phyloP scores from a whole-genome alignment of 35 echinoderm and acorn worm genomes.

The Apostichopus californicus region DNA sequence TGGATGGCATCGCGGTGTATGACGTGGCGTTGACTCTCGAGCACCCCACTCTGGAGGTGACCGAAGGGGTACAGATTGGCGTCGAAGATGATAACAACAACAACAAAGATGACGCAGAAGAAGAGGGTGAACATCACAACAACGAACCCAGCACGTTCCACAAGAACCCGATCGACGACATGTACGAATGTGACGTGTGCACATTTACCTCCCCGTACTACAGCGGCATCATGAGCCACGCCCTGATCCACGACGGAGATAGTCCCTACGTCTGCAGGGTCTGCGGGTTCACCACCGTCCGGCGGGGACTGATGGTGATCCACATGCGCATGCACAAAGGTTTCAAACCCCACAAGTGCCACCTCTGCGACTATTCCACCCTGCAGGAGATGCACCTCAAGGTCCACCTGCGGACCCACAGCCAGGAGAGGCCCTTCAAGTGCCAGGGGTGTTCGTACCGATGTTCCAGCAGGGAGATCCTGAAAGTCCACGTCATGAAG shows the following conservation, averaged over 20 bases:
- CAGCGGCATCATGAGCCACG: slow-evolving; percentile 82
- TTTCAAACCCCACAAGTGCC: slow-evolving; percentile 82
- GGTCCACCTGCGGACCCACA: slow-evolving; percentile 72
- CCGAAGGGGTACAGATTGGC: background rate
- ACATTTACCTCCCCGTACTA: slow-evolving; percentile 76
- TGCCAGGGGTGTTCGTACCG: slow-evolving; percentile 47
- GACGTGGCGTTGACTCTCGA: background rate
- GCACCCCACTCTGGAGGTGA: background rate
- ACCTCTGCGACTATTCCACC: slow-evolving; percentile 82
- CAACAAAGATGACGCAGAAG: background rate
- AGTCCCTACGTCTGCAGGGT: slow-evolving; percentile 77
- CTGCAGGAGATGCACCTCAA: slow-evolving; percentile 80
- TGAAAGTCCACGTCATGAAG: slow-evolving; percentile 73
- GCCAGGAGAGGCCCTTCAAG: slow-evolving; percentile 25
- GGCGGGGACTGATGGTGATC: slow-evolving; percentile 79
- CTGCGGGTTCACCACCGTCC: slow-evolving; percentile 75
- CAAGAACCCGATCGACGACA: background rate
- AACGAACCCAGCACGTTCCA: slow-evolving; percentile 2
- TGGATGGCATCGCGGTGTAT: background rate
- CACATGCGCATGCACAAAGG: slow-evolving; percentile 92
- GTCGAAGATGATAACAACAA: slow-evolving; percentile 54
- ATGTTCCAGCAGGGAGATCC: slow-evolving; percentile 29
- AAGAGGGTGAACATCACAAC: background rate
- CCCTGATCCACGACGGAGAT: slow-evolving; percentile 82
- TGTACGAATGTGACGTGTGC: slow-evolving; percentile 77